Base-by-base conservation (phyloP, 1,140 invertebrate species). In the Hestina assimilis region DNA sequence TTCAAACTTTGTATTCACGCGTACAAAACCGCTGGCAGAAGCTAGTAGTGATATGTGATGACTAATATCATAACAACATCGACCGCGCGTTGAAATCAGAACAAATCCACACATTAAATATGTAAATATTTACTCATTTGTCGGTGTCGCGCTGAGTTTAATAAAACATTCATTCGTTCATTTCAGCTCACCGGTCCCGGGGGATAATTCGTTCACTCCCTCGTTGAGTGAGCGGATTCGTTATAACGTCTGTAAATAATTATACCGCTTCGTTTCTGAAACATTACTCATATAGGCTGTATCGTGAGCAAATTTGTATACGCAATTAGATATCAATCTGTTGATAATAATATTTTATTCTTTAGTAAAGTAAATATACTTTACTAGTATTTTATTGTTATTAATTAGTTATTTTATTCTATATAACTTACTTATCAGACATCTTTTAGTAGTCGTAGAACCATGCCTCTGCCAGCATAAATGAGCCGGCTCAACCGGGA, bases 91-190 rank as follows among this genome's bases (percentile, higher is more conserved):
- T n/a, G 8, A n/a, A 46, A 40, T 38, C 31, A 38, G 15, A 14
- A 38, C 12, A 40, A 40, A 45, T 33, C 40, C 40, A 3, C 11
- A 38, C 21, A 33, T 50, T 31, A 48, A 57, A 58, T 58, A 58
- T 51, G 40, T 42, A 45, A 58, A 45, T 42, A 51, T 58, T 51
- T 15, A 51, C 28, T 43, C 46, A 51, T 51, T 51, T n/a, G 23
- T 43, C 28, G 46, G 42, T 46, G 42, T 46, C 42, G 38, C 46
- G 40, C 29, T 24, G 55, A 51, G 46, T 58, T 58, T 58, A 51
- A 58, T 51, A 58, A 58, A 51, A 58, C 55, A 58, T 58, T 58
- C 55, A 58, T 19, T 58, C 55, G 55, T 51, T 58, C 55, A 58
- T 51, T 51, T 45, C 47, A 58, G 55, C 46, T 58, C 55, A 51